These are phyloP conservation scores for Penelope pileata DNA, from an alignment of 2,113 vertebrate genomes.

Conservation along the genomic window DNA sequence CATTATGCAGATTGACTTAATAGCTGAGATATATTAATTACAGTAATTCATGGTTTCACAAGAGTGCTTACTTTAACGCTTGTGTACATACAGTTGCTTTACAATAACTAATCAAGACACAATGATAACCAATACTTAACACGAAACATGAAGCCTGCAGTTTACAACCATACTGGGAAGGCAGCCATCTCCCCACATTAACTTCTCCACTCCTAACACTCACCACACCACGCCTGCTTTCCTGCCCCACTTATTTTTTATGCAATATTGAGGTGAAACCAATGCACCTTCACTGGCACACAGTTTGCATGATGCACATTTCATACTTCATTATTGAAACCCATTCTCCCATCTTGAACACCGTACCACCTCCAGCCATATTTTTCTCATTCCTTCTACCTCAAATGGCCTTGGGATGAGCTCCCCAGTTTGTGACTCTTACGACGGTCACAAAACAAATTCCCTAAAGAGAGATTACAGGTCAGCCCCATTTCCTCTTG, in stretches of 20 bases:
- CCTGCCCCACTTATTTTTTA: not conserved
- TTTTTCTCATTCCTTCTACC: not conserved
- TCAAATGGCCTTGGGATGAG: rapidly evolving
- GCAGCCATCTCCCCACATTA: rapidly evolving
- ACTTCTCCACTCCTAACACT: rapidly evolving
- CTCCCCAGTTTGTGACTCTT: not conserved
- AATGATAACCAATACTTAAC: not conserved
- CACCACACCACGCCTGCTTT: not conserved
- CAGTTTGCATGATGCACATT: rapidly evolving
- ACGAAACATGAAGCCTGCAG: not conserved
- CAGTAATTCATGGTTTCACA: not conserved
- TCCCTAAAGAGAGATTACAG: rapidly evolving
- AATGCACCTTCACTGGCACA: not conserved
- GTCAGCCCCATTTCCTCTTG: not conserved
- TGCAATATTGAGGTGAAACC: not conserved
- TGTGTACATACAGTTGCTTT: not conserved
- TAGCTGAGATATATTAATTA: slow-evolving; percentile 8
- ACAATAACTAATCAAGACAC: not conserved
- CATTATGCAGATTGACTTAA: not conserved
- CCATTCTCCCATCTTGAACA: not conserved
- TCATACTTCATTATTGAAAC: not conserved
- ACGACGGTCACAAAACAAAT: rapidly evolving
- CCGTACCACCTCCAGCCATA: not conserved
- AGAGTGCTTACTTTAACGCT: not conserved
- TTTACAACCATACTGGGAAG: not conserved